Conservation (phyloP, 35 echinoderm and acorn worm genomes). For the Amphiura filiformis region DNA sequence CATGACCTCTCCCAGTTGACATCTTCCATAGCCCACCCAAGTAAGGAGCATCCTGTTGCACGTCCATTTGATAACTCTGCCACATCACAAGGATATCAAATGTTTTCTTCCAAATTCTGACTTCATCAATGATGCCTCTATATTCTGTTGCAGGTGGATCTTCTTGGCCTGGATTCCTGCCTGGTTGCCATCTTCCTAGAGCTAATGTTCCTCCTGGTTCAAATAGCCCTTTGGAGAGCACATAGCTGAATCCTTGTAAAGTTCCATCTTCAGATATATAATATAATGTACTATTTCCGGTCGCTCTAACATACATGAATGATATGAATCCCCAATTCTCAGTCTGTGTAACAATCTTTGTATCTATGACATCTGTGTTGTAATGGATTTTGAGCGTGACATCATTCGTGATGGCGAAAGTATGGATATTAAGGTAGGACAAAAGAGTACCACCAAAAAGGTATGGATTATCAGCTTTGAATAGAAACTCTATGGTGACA, state of each 20-base stretch:
- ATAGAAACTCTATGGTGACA: conserved; percentile 68
- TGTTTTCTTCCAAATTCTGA: conserved; percentile 60
- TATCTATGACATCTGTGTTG: conserved; percentile 22
- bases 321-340: conserved; percentile 71
- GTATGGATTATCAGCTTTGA: conserved; percentile 30
- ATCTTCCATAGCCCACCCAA: conserved; percentile 83
- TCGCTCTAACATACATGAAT: conserved; percentile 42
- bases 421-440: conserved; percentile 28
- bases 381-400: conserved; percentile 36
- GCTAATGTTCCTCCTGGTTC: conserved; percentile 49
- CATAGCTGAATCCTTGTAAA: conserved; percentile 43
- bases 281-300: conserved; percentile 43
- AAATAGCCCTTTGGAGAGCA: conserved; percentile 24
- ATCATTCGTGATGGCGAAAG: conserved; percentile 60
- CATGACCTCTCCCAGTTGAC: conserved; percentile 42
- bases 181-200: conserved; percentile 69
- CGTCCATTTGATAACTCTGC: conserved; percentile 55
- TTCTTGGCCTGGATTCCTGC: neutral
- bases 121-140: conserved; percentile 76
- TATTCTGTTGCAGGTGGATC: conserved; percentile 32
- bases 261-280: conserved; percentile 43
- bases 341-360: conserved; percentile 34
- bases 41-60: conserved; percentile 18
- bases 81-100: conserved; percentile 51
- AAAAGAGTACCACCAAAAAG: conserved; percentile 39